phyloP scores from a whole-genome alignment of 1,140 invertebrate species.

The Stenopsyche tienmushanensis region DNA sequence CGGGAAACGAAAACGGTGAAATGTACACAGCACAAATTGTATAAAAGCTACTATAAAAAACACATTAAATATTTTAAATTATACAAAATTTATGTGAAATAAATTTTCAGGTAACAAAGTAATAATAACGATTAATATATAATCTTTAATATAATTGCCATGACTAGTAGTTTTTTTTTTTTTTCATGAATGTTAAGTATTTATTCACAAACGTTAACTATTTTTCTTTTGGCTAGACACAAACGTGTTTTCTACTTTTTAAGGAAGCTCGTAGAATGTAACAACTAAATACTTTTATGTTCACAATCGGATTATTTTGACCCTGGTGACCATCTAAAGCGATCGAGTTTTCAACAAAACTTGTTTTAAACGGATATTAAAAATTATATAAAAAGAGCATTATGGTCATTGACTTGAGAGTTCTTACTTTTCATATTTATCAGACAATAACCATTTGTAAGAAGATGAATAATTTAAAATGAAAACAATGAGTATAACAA shows the following conservation, averaged over 20 bases:
- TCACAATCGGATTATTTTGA: conserved; percentile 42
- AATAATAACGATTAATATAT: conserved; percentile 5
- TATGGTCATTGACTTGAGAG: too few relatives aligned
- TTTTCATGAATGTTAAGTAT: neutral
- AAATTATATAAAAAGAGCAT: too few relatives aligned
- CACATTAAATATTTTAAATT: conserved; percentile 10
- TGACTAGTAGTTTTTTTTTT: conserved; percentile 3
- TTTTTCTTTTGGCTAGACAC: conserved; percentile 40
- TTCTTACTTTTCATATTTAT: too few relatives aligned
- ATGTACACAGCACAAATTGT: neutral
- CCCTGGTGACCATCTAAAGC: conserved; percentile 42
- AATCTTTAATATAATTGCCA: conserved; percentile 2
- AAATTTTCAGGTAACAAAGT: conserved; percentile 7
- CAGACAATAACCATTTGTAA: too few relatives aligned
- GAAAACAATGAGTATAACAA: too few relatives aligned
- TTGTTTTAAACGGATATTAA: too few relatives aligned
- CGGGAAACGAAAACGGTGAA: neutral
- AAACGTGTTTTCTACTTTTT: conserved; percentile 36
- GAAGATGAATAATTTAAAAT: too few relatives aligned
- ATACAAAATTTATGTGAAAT: neutral
- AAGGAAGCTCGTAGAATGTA: conserved; percentile 42
- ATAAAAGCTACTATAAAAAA: conserved; percentile 18
- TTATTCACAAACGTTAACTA: too few relatives aligned
- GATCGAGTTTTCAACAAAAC: conserved; percentile 28
- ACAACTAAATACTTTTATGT: conserved; percentile 38